A percentile compares a stretch with the other conserved stretches of the same genome.
These are phyloP conservation scores for Bellardia pandia DNA, from an alignment of 2,888 invertebrate genomes.

Conservation along the genomic window DNA sequence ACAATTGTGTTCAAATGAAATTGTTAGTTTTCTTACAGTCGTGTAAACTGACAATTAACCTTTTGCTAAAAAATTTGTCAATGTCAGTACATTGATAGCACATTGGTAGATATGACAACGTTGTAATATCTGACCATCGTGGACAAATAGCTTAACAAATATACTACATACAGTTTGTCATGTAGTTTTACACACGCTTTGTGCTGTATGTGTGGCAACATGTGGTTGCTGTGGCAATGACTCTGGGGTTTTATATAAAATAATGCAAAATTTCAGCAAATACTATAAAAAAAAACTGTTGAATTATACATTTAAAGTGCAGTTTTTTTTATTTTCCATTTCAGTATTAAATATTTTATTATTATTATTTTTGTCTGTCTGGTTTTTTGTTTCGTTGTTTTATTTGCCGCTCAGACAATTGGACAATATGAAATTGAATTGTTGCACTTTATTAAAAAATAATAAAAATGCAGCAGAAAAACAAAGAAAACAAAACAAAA, in stretches of 20 bases:
- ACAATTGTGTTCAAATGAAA: too few species aligned
- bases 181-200: neutral
- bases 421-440: slow-evolving; percentile 68
- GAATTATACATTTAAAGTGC: slow-evolving; percentile 54
- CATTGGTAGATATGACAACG: too few species aligned
- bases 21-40: too few species aligned
- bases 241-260: slow-evolving; percentile 56
- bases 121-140: too few species aligned
- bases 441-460: slow-evolving; percentile 66
- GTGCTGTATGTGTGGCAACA: slow-evolving; percentile 34
- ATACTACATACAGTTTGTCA: neutral
- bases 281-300: slow-evolving; percentile 30
- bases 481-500: neutral
- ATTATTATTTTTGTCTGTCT: slow-evolving; percentile 17
- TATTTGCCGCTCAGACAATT: slow-evolving; percentile 49
- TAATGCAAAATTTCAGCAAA: slow-evolving; percentile 20
- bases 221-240: slow-evolving; percentile 65
- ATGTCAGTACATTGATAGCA: too few species aligned
- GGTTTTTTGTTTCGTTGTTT: slow-evolving; percentile 25
- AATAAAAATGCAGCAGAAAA: slow-evolving; percentile 18
- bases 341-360: slow-evolving; percentile 3
- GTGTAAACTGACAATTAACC: too few species aligned
- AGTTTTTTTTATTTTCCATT: neutral
- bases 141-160: too few species aligned
- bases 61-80: too few species aligned